Conservation (phyloP, 1,140 invertebrate genomes). For the Drosophila lini region DNA sequence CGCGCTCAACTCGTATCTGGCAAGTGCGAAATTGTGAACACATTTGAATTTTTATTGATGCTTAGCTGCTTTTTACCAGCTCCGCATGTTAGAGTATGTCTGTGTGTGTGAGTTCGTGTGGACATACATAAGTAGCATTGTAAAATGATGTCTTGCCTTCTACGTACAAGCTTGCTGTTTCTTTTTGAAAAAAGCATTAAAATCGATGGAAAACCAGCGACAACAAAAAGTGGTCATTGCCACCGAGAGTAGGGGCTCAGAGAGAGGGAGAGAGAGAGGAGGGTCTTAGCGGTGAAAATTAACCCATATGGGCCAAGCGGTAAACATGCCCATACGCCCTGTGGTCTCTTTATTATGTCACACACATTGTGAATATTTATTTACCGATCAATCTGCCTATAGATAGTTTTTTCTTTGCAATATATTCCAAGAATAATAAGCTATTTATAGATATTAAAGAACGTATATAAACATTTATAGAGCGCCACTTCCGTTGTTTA, state of each 20-base stretch:
- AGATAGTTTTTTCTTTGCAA: constrained; percentile 19
- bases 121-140: constrained; percentile 80
- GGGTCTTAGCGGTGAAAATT: constrained; percentile 31
- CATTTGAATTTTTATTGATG: constrained; percentile 79
- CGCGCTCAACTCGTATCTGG: constrained; percentile 15
- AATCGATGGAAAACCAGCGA: constrained; percentile 68
- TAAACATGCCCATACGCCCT: constrained; percentile 42
- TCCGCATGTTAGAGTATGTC: background rate
- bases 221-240: constrained; percentile 48
- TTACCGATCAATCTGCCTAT: background rate
- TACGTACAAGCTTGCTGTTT: constrained; percentile 68
- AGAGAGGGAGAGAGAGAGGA: background rate
- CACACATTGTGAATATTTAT: constrained; percentile 15
- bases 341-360: constrained; percentile 37
- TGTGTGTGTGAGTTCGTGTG: constrained; percentile 26
- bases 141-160: constrained; percentile 82
- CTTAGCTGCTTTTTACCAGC: constrained; percentile 47
- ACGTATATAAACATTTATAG: constrained; percentile 13
- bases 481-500: constrained; percentile 18
- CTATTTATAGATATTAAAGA: constrained; percentile 23
- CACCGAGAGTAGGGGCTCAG: constrained; percentile 29
- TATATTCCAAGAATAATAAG: constrained; percentile 13
- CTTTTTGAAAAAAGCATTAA: constrained; percentile 66
- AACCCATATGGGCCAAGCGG: constrained; percentile 28
- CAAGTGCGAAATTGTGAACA: constrained; percentile 77